Evolutionary conservation across 2,888 invertebrate genomes (phyloP).

Genomic region (Stictocephala bisonia): DNA sequence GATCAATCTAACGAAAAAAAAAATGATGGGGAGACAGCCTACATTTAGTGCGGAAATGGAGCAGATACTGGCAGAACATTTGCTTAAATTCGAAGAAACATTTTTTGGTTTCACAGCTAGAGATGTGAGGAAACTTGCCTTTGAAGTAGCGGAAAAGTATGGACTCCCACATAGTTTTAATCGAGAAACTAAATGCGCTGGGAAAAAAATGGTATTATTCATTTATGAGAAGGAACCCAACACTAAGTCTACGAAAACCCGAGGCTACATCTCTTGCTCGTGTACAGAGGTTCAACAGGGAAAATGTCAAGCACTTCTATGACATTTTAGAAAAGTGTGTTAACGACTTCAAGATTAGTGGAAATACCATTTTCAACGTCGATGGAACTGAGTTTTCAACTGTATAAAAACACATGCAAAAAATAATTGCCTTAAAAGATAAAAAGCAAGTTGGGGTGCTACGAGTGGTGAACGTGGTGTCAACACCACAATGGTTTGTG

Average conservation of each 20-base stretch:
- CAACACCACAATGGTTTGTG: slow-evolving; percentile 58
- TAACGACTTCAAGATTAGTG: neutral
- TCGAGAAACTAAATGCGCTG: neutral
- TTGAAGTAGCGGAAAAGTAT: neutral
- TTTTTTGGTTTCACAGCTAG: no score
- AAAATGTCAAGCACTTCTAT: neutral
- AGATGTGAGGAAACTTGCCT: no score
- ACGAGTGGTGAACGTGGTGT: slow-evolving; percentile 4
- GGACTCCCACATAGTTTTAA: neutral
- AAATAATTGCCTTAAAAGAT: neutral
- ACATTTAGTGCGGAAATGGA: no score
- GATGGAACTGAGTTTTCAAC: neutral
- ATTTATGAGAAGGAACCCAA: neutral
- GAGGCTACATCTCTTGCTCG: neutral
- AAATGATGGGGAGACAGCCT: no score
- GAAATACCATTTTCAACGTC: slow-evolving; percentile 4
- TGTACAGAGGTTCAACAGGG: neutral
- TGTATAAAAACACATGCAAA: neutral
- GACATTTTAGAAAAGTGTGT: neutral
- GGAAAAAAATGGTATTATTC: neutral
- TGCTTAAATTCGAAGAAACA: no score
- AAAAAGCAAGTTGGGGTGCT: slow-evolving; percentile 9
- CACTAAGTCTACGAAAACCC: no score
- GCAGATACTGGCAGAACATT: no score
- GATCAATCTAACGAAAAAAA: no score